phyloP scores from a whole-genome alignment of 2,888 invertebrate genomes.

The Diabrotica balteata region DNA sequence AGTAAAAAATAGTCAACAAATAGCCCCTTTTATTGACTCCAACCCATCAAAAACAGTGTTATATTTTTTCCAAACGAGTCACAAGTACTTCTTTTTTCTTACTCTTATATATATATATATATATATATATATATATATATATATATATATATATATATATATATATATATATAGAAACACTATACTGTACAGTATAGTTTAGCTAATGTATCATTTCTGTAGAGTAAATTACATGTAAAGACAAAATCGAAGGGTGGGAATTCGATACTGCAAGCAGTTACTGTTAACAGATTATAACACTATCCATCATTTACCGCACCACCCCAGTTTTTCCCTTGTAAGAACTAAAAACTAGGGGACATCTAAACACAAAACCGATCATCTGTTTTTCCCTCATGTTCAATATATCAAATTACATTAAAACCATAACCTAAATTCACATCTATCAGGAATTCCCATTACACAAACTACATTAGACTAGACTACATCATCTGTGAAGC shows the following conservation, averaged over 20 bases:
- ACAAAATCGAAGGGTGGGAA: slow-evolving; percentile 11
- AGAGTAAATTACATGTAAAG: background rate
- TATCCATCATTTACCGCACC: slow-evolving; percentile 18
- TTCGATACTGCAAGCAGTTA: slow-evolving; percentile 6
- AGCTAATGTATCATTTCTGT: background rate
- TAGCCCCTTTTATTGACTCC: no score
- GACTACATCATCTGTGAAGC: slow-evolving; percentile 9
- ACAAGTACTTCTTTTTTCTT: no score
- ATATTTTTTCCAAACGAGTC: no score
- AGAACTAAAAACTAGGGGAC: slow-evolving; percentile 19
- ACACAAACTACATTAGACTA: slow-evolving; percentile 10
- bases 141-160: no score
- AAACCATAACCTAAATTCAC: slow-evolving; percentile 24
- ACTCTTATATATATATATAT: no score
- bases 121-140: no score
- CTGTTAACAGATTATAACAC: slow-evolving; percentile 20
- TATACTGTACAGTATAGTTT: background rate
- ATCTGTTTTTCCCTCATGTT: slow-evolving; percentile 16
- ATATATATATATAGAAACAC: no score
- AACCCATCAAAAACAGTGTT: no score
- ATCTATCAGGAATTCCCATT: slow-evolving; percentile 14
- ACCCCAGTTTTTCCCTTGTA: slow-evolving; percentile 11
- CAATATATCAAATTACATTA: slow-evolving; percentile 24
- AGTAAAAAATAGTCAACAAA: no score
- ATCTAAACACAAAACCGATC: slow-evolving; percentile 19